Conservation (phyloP, 2,888 invertebrate species). For the Hecatera dysodea region DNA sequence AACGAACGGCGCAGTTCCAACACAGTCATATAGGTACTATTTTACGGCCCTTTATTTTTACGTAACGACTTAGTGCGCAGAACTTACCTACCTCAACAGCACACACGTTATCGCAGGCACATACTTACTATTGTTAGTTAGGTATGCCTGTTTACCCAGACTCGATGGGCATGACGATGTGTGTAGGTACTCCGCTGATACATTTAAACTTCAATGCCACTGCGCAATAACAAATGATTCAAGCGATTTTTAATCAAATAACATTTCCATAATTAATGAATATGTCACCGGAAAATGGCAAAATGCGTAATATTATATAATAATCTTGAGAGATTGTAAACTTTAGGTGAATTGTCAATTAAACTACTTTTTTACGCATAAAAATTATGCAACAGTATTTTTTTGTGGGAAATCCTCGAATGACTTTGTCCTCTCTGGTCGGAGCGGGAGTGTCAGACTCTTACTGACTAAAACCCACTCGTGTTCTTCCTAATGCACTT, state of each 20-base stretch:
- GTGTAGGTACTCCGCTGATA: slow-evolving; percentile 4
- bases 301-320: too few relatives aligned
- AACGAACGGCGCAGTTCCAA: slow-evolving; percentile 8
- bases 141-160: slow-evolving; percentile 41
- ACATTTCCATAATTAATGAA: background rate
- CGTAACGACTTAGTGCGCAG: slow-evolving; percentile 1
- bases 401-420: too few relatives aligned
- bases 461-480: too few relatives aligned
- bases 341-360: too few relatives aligned
- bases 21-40: background rate
- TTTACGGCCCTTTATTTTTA: slow-evolving; percentile 31
- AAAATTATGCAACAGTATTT: too few relatives aligned
- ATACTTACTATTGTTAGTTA: slow-evolving; percentile 20
- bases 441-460: too few relatives aligned
- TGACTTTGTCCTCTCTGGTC: too few relatives aligned
- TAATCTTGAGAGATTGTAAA: too few relatives aligned
- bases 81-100: slow-evolving; percentile 51
- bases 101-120: slow-evolving; percentile 33
- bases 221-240: slow-evolving; percentile 9
- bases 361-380: too few relatives aligned
- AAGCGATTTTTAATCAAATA: slow-evolving; percentile 23
- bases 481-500: too few relatives aligned
- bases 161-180: slow-evolving; percentile 8
- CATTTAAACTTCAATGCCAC: slow-evolving; percentile 35
- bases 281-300: too few relatives aligned